Base-by-base conservation (phyloP, 2,888 invertebrate genomes). In the Stenichneumon culpator region DNA sequence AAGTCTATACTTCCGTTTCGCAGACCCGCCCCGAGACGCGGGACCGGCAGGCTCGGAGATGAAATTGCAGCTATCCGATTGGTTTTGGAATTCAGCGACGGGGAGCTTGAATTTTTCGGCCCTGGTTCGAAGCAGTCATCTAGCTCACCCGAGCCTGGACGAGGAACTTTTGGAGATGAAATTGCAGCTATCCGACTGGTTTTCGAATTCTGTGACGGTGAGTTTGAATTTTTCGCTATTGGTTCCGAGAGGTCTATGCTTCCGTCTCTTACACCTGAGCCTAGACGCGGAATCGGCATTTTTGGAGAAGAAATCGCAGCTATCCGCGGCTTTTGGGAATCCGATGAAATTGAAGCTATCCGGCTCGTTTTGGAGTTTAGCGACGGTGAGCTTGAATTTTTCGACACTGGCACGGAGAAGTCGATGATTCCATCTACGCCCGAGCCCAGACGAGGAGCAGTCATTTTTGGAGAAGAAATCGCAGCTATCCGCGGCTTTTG, bases 1-100 rank as follows among this genome's bases (percentile, higher is more conserved):
- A 94, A 90, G 83, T 94, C 93, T 14, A 94, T 92, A 2, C 74
- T 88, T n/a, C 90, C 90, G 14, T 88, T 87, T 4, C 78, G 83
- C 3, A 87, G 77, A n/a, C 92, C 92, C 2, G 7, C 9, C n/a
- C 92, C 92, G 52, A 93, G 83, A 63, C 89, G 90, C 9, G 91
- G 91, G 7, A 86, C 22, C 6, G 60, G 3, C 3, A 84, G 60
- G 1, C 5, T 77, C 32, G 63, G 47, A 14, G 39, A 39, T 19
- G 22, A 57, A 57, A 3, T 19, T 16, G 36, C 14, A 57, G 57
- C 11, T 22, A 11, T 4, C 5, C 54, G 22, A 11, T 9, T 9
- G 3, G 2, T 57, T 57, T 57, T 3, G 22, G 54, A 57, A 22
- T 19, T 54, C 22, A 3, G 54, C 7, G 54, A 11, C 6, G 19